These are phyloP conservation scores for Acanthosepion esculentum DNA, from an alignment of 2,888 invertebrate species.

Conservation along the genomic window DNA sequence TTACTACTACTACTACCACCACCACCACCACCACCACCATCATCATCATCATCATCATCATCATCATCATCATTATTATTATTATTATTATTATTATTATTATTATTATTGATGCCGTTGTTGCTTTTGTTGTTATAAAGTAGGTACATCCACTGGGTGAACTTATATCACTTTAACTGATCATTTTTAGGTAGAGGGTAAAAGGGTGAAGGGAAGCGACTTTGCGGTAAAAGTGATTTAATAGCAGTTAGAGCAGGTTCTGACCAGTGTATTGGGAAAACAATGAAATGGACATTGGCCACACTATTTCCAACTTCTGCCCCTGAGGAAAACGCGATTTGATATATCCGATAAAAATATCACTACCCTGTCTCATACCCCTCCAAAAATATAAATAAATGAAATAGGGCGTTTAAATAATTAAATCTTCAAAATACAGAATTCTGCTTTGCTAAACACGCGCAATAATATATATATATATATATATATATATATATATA, in stretches of 20 bases:
- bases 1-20: too few species aligned
- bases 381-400: not conserved
- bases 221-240: not conserved
- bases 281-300: not conserved
- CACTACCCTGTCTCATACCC: too few species aligned
- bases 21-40: too few species aligned
- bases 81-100: too few species aligned
- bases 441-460: not conserved
- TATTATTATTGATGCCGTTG: too few species aligned
- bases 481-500: too few species aligned
- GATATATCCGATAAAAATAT: not conserved
- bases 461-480: too few species aligned
- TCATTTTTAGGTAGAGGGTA: not conserved
- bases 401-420: not conserved
- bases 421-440: not conserved
- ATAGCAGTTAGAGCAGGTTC: not conserved
- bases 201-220: not conserved
- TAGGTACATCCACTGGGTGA: not conserved
- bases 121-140: too few species aligned
- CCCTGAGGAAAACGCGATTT: too few species aligned
- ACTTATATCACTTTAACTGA: not conserved
- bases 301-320: not conserved
- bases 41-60: too few species aligned
- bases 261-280: not conserved
- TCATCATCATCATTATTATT: too few species aligned